Base-by-base conservation (phyloP, 2,888 invertebrate genomes). In the Cheilosia grossa region DNA sequence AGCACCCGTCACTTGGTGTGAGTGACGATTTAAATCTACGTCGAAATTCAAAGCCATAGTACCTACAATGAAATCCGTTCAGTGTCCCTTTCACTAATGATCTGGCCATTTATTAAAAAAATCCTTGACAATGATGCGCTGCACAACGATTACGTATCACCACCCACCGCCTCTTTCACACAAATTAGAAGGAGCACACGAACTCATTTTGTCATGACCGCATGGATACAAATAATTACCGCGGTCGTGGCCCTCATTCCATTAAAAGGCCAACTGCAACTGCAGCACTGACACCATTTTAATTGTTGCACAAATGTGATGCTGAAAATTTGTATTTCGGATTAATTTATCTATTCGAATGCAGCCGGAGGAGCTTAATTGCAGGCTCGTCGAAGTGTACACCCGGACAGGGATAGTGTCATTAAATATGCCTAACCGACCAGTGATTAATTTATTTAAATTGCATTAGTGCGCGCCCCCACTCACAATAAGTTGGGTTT, bases 341-440 rank as follows among this genome's bases (percentile, higher is more conserved):
- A 73, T 78, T 72, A 82, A 78, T 78, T 78, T 79, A 79, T 79
- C 54, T 63, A 64, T 73, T 61, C 33, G 51, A 21, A 54, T 61
- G 47, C 10, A 61, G 33, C 17, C 21, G 10, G 49, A 47, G 47
- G 53, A 63, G 30, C 42, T 70, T 82, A 82, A 66, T 82, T 77
- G 70, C 47, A 53, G 24, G 42, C 58, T 24, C 21, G 33, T 40
- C 56, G 10, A 17, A 63, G 10, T 10, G 17, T n/a, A 53, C 49
- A 13, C 0, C 3, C 9, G 19, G 59, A 40, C 6, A 66, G n/a
- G 66, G 33, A 82, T 67, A 21, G 56, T 61, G 54, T 56, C 49
- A 72, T 82, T 82, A 73, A 63, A 73, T 33, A 49, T 47, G 49
- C 9, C 30, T 9, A 30, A 7, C 61, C 37, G 24, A 27, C 56